These are phyloP conservation scores for Holacanthus passer DNA, from an alignment of 2,113 vertebrate species.

Conservation along the genomic window DNA sequence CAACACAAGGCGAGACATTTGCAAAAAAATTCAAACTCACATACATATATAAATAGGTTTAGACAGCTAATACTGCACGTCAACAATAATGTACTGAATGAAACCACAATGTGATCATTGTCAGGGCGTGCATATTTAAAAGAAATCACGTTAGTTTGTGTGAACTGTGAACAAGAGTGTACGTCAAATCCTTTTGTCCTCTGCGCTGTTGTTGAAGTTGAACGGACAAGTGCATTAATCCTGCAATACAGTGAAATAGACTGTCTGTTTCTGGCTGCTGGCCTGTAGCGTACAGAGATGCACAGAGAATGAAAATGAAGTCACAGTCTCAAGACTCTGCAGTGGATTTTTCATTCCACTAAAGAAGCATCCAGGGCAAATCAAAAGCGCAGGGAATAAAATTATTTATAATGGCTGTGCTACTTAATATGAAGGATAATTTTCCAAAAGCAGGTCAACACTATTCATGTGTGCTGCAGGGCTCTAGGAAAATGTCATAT, in stretches of 20 bases:
- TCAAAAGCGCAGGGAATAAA: background rate
- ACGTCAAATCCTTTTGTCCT: slow-evolving; percentile 26
- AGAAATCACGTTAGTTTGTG: background rate
- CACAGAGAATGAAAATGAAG: slow-evolving; percentile 60
- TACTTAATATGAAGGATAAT: background rate
- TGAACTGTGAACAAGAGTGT: slow-evolving; percentile 20
- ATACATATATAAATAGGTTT: background rate
- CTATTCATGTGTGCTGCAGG: background rate
- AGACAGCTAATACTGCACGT: background rate
- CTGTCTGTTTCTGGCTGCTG: slow-evolving; percentile 43
- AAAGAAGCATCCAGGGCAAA: slow-evolving; percentile 15
- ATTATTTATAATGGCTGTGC: background rate
- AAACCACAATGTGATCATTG: slow-evolving; percentile 2
- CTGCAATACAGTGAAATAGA: slow-evolving; percentile 51
- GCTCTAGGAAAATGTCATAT: background rate
- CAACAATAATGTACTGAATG: background rate
- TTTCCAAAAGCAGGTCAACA: slow-evolving; percentile 4
- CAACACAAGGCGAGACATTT: slow-evolving; percentile 76
- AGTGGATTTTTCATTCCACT: slow-evolving; percentile 28
- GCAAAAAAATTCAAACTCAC: background rate
- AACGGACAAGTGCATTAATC: slow-evolving; percentile 55
- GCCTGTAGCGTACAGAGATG: slow-evolving; percentile 44
- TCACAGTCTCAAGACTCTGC: slow-evolving; percentile 35
- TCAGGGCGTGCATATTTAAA: background rate
- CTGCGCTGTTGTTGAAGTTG: slow-evolving; percentile 41